These are phyloP conservation scores for Pelecanus crispus DNA, from an alignment of 2,113 vertebrate genomes.

Conservation along the genomic window DNA sequence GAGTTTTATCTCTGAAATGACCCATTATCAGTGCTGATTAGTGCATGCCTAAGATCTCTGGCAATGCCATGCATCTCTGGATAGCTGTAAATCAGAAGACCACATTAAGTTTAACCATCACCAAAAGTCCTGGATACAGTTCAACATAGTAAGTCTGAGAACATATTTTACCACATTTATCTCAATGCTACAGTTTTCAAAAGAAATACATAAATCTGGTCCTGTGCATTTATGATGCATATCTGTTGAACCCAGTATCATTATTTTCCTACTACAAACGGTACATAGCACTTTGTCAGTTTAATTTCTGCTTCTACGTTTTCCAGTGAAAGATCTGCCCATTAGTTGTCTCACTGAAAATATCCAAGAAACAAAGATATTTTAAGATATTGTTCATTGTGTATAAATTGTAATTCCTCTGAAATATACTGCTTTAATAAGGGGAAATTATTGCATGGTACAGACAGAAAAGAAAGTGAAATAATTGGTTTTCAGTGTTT, in stretches of 20 bases:
- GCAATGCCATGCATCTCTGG: neutral
- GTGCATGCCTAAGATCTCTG: neutral
- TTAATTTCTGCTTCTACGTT: neutral
- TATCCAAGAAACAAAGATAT: neutral
- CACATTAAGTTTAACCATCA: neutral
- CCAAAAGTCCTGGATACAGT: neutral
- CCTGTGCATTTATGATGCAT: neutral
- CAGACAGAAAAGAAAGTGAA: neutral
- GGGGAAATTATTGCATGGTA: neutral
- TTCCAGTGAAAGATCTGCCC: neutral
- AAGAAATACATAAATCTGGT: neutral
- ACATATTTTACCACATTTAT: neutral
- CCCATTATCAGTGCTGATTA: neutral
- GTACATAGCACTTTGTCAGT: neutral
- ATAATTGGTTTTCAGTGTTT: neutral
- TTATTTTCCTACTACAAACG: neutral
- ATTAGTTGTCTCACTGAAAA: neutral
- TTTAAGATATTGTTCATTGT: neutral
- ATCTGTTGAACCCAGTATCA: neutral
- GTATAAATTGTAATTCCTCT: neutral
- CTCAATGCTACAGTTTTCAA: neutral
- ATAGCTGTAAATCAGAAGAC: neutral
- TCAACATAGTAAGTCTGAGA: neutral
- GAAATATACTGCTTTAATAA: conserved; percentile 7
- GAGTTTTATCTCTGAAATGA: neutral